A percentile compares a stretch with the other conserved stretches of the same genome.
Evolutionary conservation across 2,797 vertebrate genomes (phyloP).

Genomic region (Lutjanus argentimaculatus): DNA sequence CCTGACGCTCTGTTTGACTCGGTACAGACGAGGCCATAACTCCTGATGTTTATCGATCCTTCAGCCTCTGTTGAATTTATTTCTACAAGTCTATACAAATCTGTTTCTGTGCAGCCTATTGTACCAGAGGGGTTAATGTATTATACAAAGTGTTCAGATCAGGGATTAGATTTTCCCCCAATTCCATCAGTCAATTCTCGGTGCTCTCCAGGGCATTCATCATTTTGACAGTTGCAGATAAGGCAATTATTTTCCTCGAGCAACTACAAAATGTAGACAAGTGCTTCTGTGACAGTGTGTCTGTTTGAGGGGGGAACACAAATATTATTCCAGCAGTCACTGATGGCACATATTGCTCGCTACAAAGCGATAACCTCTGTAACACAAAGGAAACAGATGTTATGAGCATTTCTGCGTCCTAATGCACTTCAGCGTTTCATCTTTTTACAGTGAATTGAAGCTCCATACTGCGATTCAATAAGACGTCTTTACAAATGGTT

Average conservation of each 20-base stretch:
- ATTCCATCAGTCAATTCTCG: constrained; percentile 88
- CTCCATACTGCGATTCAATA: constrained; percentile 43
- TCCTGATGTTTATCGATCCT: constrained; percentile 81
- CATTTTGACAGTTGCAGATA: constrained; percentile 90
- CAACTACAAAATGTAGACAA: constrained; percentile 88
- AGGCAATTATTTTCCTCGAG: constrained; percentile 88
- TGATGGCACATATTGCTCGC: constrained; percentile 74
- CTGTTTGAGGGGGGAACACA: constrained; percentile 82
- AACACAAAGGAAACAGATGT: constrained; percentile 80
- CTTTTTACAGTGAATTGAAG: constrained; percentile 33
- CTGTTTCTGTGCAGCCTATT: constrained; percentile 80
- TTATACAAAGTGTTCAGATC: constrained; percentile 88
- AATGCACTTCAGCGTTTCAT: constrained; percentile 63
- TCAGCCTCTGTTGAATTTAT: constrained; percentile 77
- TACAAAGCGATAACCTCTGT: constrained; percentile 74
- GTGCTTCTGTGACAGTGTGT: constrained; percentile 85
- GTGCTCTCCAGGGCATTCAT: constrained; percentile 87
- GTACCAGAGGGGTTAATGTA: constrained; percentile 83
- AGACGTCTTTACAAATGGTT: constrained; percentile 32
- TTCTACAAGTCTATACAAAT: constrained; percentile 82
- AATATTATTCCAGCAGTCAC: constrained; percentile 82
- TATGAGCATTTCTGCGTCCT: constrained; percentile 69
- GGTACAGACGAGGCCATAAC: constrained; percentile 60
- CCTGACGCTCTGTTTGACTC: constrained; percentile 64
- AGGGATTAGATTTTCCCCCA: constrained; percentile 85